Percentiles rank a stretch among this genome's conserved stretches.
Conservation (phyloP, 2,113 vertebrate genomes). For the Turnix velox region DNA sequence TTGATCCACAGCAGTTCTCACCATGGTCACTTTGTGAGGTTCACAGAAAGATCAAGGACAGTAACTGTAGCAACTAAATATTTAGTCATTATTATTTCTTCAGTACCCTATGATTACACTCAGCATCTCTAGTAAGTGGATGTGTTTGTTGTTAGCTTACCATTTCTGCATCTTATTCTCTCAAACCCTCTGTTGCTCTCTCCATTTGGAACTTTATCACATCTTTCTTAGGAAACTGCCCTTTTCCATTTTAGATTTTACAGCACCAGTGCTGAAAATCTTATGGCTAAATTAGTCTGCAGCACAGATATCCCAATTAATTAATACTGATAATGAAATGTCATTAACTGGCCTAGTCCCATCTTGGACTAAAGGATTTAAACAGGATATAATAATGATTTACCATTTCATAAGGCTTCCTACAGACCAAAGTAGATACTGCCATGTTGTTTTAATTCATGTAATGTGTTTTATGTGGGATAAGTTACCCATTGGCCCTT, state of each 20-base stretch:
- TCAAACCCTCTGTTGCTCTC: neutral
- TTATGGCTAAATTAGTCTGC: neutral
- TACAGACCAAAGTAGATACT: neutral
- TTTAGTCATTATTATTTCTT: conserved; percentile 57
- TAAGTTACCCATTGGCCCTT: neutral
- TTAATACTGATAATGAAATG: neutral
- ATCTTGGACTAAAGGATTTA: neutral
- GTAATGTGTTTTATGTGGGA: neutral
- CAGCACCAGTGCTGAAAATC: neutral
- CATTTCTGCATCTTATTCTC: neutral
- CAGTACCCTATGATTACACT: conserved; percentile 1
- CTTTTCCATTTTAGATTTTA: neutral
- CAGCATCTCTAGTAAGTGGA: neutral
- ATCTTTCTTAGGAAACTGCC: neutral
- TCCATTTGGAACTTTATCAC: neutral
- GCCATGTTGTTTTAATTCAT: neutral
- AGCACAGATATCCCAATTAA: neutral
- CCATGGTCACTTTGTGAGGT: conserved; percentile 17
- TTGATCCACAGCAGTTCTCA: neutral
- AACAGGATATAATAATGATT: neutral
- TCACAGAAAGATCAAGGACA: conserved; percentile 45
- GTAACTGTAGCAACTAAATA: conserved; percentile 65
- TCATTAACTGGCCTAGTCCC: neutral
- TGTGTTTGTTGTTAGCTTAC: neutral
- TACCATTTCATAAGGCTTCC: neutral